A percentile compares a stretch with the other conserved stretches of the same genome.
These are phyloP conservation scores for Oriolus oriolus DNA, from an alignment of 2,113 vertebrate species.

Conservation along the genomic window DNA sequence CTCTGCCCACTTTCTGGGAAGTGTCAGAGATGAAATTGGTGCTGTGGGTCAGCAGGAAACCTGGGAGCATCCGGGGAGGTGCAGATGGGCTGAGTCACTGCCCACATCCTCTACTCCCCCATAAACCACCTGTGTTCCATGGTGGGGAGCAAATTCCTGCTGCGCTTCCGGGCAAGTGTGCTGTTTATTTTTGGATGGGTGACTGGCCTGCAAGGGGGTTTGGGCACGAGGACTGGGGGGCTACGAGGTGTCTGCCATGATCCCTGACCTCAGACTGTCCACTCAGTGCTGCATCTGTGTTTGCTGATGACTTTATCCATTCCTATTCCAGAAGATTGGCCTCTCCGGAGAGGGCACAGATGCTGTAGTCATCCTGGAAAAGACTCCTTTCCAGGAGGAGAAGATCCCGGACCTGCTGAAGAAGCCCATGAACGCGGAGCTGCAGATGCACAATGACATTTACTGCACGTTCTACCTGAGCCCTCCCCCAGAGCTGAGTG, in stretches of 20 bases:
- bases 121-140: not conserved
- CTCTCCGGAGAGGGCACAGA: slow-evolving; percentile 71
- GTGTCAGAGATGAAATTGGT: not conserved
- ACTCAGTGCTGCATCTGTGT: not conserved
- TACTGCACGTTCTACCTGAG: slow-evolving; percentile 88
- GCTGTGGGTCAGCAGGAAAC: not conserved
- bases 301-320: not conserved
- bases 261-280: not conserved
- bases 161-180: accelerated
- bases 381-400: slow-evolving; percentile 88
- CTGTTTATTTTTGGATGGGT: not conserved
- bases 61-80: not conserved
- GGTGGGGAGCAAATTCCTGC: not conserved
- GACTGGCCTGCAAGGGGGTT: not conserved
- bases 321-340: slow-evolving; percentile 65
- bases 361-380: slow-evolving; percentile 90
- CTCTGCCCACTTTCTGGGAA: not conserved
- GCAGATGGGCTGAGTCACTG: not conserved
- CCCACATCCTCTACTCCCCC: not conserved
- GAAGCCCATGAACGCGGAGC: slow-evolving; percentile 66
- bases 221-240: accelerated
- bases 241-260: accelerated
- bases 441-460: slow-evolving; percentile 89
- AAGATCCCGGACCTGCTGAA: slow-evolving; percentile 75
- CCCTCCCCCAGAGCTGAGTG: slow-evolving; percentile 81